Base-by-base conservation (phyloP, 2,113 vertebrate species). In the Sarotherodon lohbergeri region DNA sequence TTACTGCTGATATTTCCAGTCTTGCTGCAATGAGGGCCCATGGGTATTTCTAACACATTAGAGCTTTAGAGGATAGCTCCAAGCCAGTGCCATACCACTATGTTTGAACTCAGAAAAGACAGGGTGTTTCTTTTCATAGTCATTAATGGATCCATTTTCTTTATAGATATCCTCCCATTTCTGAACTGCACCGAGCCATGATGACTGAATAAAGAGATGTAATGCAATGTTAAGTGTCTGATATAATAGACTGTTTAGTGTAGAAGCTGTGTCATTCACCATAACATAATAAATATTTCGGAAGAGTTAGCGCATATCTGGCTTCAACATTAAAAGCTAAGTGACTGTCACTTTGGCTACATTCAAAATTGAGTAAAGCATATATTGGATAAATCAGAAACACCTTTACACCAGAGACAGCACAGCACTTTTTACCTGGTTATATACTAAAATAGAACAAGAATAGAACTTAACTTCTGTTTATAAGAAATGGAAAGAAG, bases 21-120 rank as follows among this genome's bases (percentile, higher is more conserved):
- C 84, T 90, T 76, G 48, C 82, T 54, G 36, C 84, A 57, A 87
- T 2, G 80, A 83, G 82, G 46, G 79, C 91, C 91, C 87, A 17
- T 71, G 90, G 91, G 89, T 88, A 59, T 90, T 81, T 90, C 82
- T 14, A 90, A 63, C 87, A 93, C 85, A 91, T 91, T 89, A 92
- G 88, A 84, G 88, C 79, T 84, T 80, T n/a, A 41, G 85, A 83
- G 59, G 57, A 52, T 63, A 54, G 86, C 82, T 83, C 16, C 6
- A 43, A 86, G 91, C 89, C 9, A 54, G 79, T 55, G 57, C 84
- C 66, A 3, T 86, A 82, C 88, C 79, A 86, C 89, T 66, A 59
- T 82, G 90, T 92, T 89, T 90, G 91, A 95, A 93, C 92, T 89
- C 89, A 5, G 52, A 43, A 46, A 66, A 84, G 87, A 68, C 19